Conservation (phyloP, 2,797 vertebrate genomes). For the Darevskia nairensis region DNA sequence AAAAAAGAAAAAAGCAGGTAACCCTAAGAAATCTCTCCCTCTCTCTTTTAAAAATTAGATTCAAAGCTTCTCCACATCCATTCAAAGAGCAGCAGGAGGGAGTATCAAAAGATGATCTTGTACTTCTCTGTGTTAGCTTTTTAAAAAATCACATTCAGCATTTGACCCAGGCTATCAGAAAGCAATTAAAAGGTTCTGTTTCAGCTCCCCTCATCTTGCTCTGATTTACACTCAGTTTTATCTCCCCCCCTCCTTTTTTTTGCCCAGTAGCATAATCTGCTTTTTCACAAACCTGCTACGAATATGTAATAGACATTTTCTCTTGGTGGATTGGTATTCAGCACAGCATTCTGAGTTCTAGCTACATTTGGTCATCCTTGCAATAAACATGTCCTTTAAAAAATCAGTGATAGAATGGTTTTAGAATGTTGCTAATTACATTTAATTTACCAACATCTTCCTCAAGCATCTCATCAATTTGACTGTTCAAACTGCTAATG, state of each 20-base stretch:
- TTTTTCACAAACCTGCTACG: slow-evolving; percentile 43
- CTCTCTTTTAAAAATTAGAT: not conserved
- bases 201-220: slow-evolving; percentile 45
- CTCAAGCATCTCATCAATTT: slow-evolving; percentile 64
- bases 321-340: slow-evolving; percentile 45
- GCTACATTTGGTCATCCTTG: slow-evolving; percentile 49
- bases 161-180: slow-evolving; percentile 58
- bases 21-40: slow-evolving; percentile 1
- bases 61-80: slow-evolving; percentile 34
- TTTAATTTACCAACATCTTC: slow-evolving; percentile 65
- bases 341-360: slow-evolving; percentile 45
- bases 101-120: slow-evolving; percentile 54
- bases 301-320: slow-evolving; percentile 38
- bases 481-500: slow-evolving; percentile 64
- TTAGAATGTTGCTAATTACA: slow-evolving; percentile 51
- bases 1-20: slow-evolving; percentile 26
- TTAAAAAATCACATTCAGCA: slow-evolving; percentile 41
- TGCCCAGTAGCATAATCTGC: slow-evolving; percentile 35
- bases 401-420: slow-evolving; percentile 54
- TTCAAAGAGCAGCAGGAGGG: slow-evolving; percentile 46
- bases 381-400: slow-evolving; percentile 60
- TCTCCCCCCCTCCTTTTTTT: slow-evolving; percentile 17
- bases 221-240: slow-evolving; percentile 25
- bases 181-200: slow-evolving; percentile 62
- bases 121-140: slow-evolving; percentile 55